Evolutionary conservation across 2,797 vertebrate genomes (phyloP), one percentile per base, ranked within the genome.

Genomic region (Botia kubotai): DNA sequence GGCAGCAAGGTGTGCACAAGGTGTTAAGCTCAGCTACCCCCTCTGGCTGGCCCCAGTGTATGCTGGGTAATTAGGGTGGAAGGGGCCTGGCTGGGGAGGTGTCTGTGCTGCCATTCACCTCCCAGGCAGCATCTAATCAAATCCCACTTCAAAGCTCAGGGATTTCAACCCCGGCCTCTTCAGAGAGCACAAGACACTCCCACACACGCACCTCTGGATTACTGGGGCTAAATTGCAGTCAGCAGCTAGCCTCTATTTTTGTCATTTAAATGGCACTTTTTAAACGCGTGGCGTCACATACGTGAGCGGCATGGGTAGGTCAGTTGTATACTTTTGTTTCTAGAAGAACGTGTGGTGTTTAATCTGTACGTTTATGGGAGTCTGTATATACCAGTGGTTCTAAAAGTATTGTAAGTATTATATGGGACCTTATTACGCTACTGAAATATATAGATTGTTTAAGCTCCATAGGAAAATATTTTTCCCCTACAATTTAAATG

Each of bases 61-160:
- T 83, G 79, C 72, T 80, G 80, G 77, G 83, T 87, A 88, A 87
- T 88, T 87, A 86, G 82, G 77, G 67, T 77, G 84, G 74, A 63
- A 74, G 82, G 76, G 81, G 83, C 72, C 80, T 80, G 78, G 46
- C 36, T 66, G 62, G 73, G 75, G 78, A 66, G 75, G 72, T 72
- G 72, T 79, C 81, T 82, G 62, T 43, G 48, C 62, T 58, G 53
- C 82, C 86, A 83, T 77, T 88, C 86, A 80, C 86, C 69, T 70
- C 87, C 88, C 84, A 84, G 80, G 87, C 87, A 89, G 87, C 84
- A 84, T 87, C 90, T 91, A 89, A 91, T 93, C 90, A 91, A 90
- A 91, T 89, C 88, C 85, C 82, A 90, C 91, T 93, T 93, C 91
- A 94, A 93, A 93, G 90, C 88, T 75, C 36, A 66, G 90, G 88